phyloP scores from a whole-genome alignment of 2,113 vertebrate species.

The Pterocles gutturalis region DNA sequence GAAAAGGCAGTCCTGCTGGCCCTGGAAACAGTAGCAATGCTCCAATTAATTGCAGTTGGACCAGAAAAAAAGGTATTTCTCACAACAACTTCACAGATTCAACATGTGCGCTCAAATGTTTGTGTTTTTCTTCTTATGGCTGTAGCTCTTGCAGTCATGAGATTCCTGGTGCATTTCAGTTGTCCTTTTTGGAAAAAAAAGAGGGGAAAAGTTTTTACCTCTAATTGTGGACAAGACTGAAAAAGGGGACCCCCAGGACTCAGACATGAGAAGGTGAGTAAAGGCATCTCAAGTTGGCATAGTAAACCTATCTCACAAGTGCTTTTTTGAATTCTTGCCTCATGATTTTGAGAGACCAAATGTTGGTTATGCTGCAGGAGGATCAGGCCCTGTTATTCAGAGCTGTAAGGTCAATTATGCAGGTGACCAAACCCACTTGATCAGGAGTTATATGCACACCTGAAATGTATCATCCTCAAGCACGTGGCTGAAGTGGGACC shows the following conservation, averaged over 20 bases:
- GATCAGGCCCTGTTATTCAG: not conserved
- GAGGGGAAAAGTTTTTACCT: not conserved
- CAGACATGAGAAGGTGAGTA: not conserved
- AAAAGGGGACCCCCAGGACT: not conserved
- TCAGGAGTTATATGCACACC: not conserved
- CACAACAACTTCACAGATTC: not conserved
- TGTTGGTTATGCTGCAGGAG: not conserved
- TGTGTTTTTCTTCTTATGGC: not conserved
- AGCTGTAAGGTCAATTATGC: not conserved
- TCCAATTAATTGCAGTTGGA: constrained; percentile 19
- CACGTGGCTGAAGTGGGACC: accelerated
- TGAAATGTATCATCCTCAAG: not conserved
- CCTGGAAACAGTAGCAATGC: not conserved
- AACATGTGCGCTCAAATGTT: not conserved
- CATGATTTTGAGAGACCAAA: not conserved
- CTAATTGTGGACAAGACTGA: not conserved
- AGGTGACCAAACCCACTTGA: not conserved
- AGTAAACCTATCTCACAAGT: not conserved
- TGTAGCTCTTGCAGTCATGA: not conserved
- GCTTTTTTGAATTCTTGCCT: not conserved
- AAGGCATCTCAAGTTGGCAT: not conserved
- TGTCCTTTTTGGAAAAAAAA: not conserved
- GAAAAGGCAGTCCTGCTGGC: not conserved
- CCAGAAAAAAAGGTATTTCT: not conserved
- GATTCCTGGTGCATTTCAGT: not conserved